Evolutionary conservation across 37 sponge, comb jelly and placozoan species (phyloP).

Genomic region (Agelas oroides): DNA sequence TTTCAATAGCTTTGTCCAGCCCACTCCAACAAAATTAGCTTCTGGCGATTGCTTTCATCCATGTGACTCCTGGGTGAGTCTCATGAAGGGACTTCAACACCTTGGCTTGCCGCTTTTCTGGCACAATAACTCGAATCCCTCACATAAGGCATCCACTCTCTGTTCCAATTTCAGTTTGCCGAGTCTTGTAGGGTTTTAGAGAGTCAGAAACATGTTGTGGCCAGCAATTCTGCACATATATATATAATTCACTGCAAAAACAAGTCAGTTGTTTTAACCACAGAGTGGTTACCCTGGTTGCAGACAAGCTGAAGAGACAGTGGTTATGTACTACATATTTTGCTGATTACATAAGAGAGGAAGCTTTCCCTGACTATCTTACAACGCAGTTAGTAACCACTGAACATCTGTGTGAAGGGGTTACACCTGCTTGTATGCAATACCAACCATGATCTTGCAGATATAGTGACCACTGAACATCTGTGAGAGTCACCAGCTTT

Average conservation of each 20-base stretch:
- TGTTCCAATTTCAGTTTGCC: not conserved
- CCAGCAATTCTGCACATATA: not conserved
- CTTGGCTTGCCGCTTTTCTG: not conserved
- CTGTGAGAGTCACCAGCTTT: no score
- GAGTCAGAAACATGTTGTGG: not conserved
- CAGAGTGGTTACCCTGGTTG: no score
- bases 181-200: conserved; percentile 1
- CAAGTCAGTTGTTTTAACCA: no score
- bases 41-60: conserved; percentile 11
- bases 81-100: not conserved
- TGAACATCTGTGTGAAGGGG: no score
- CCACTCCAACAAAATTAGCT: conserved; percentile 9
- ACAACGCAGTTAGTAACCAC: no score
- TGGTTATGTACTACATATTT: no score
- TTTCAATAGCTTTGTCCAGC: conserved; percentile 8
- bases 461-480: no score
- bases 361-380: no score
- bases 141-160: conserved; percentile 8
- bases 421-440: no score
- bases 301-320: no score
- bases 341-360: no score
- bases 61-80: conserved; percentile 10
- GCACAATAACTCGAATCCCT: not conserved
- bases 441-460: no score
- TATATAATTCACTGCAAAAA: not conserved